Base-by-base conservation (phyloP, 2,888 invertebrate species). In the Camptogramma bilineatum region DNA sequence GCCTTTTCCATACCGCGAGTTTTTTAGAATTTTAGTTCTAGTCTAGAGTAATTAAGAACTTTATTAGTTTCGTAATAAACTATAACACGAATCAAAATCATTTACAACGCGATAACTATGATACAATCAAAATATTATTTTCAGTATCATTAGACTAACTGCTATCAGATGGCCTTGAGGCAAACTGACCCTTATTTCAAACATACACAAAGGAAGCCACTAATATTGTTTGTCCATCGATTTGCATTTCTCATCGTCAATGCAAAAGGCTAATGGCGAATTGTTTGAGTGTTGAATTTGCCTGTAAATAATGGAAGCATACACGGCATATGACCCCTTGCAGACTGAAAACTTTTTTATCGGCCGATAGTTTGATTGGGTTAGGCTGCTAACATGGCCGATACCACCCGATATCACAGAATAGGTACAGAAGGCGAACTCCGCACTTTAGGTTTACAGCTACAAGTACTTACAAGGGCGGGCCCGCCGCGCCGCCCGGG, bases 181-280 rank as follows among this genome's bases (percentile, higher is more conserved):
- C 58, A 64, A 64, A 51, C 46, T 59, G 50, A 44, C 50, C 18
- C 46, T 18, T 24, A 58, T 39, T 55, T 46, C 8, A 51, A 54
- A 50, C 10, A 61, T 62, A 61, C 53, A 61, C 61, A 65, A 47
- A 65, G 65, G 46, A 46, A 65, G 21, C 18, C 48, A 53, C 13
- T 58, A 61, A 66, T 62, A 55, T 66, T 66, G 58, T 66, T 62
- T 62, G 51, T 16, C 44, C 53, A 52, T 51, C 51, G 57, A 66
- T 62, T 62, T 58, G 53, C 57, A 46, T 50, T 64, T 53, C n/a
- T n/a, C n/a, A n/a, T n/a, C n/a, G 59, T 58, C 58, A 46, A 58
- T 53, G 47, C 10, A 59, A 42, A 57, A 0, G 39, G 16, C 31
- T 46, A 39, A 52, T 28, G 34, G 58, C 44, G 54, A 18, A 24